phyloP scores from a whole-genome alignment of 1,140 invertebrate species.

The Meloidogyne chitwoodi region DNA sequence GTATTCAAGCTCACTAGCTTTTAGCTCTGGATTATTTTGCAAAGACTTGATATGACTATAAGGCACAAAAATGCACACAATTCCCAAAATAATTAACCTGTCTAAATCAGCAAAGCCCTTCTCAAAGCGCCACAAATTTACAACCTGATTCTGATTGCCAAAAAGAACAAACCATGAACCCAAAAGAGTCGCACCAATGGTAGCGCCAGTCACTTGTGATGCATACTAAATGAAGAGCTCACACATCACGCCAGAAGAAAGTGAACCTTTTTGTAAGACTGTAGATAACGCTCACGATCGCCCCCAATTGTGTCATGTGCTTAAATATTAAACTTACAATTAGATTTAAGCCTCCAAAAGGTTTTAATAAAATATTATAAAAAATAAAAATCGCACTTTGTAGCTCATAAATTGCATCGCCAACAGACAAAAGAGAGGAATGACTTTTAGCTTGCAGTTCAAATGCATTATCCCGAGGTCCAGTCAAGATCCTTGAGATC shows the following conservation, averaged over 20 bases:
- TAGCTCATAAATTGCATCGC: constrained; percentile 54
- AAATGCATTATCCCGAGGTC: constrained; percentile 37
- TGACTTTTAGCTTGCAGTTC: constrained; percentile 54
- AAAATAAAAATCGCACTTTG: constrained; percentile 37
- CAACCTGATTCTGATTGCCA: constrained; percentile 58
- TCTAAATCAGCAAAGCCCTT: constrained; percentile 50
- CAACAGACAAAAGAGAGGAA: constrained; percentile 51
- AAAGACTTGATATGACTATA: constrained; percentile 31
- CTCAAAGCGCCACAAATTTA: constrained; percentile 56
- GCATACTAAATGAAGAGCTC: constrained; percentile 22
- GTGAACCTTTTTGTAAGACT: constrained; percentile 41
- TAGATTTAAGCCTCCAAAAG: neutral
- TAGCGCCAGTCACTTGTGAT: constrained; percentile 23
- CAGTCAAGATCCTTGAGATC: constrained; percentile 42
- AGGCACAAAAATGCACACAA: neutral
- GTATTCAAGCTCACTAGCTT: constrained; percentile 45
- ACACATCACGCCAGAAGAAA: neutral
- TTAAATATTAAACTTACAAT: constrained; percentile 24
- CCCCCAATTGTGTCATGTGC: constrained; percentile 50
- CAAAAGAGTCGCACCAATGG: constrained; percentile 44
- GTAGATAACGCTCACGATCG: constrained; percentile 37
- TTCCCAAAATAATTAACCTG: constrained; percentile 2
- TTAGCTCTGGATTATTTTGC: constrained; percentile 18
- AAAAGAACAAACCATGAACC: constrained; percentile 54
- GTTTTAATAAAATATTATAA: neutral